phyloP scores from a whole-genome alignment of 2,888 invertebrate species.

The Dynastes grantii region DNA sequence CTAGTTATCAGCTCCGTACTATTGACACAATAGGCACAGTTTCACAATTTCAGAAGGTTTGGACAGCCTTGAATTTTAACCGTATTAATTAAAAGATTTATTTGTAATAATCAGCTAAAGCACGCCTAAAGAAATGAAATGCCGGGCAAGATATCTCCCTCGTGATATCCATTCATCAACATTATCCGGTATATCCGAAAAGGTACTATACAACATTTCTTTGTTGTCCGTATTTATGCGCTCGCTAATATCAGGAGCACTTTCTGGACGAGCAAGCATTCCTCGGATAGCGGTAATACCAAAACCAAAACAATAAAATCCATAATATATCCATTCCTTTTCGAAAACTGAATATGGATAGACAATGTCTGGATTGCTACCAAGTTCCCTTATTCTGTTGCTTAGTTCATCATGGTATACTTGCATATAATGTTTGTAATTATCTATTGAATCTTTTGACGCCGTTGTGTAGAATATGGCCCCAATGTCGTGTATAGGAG shows the following conservation, averaged over 20 bases:
- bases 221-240: background rate
- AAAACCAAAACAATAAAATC: conserved; percentile 1
- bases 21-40: too few species aligned
- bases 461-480: conserved; percentile 14
- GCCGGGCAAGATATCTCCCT: conserved; percentile 2
- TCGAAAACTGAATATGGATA: conserved; percentile 24
- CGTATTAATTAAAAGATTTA: too few species aligned
- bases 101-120: background rate
- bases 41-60: too few species aligned
- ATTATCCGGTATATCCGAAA: background rate
- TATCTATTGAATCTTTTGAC: conserved; percentile 1
- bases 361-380: conserved; percentile 22
- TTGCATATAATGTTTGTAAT: conserved; percentile 19
- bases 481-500: conserved; percentile 22
- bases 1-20: too few species aligned
- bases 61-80: too few species aligned
- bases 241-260: background rate
- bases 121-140: conserved; percentile 1
- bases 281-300: background rate
- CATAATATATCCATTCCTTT: conserved; percentile 18
- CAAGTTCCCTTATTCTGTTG: conserved; percentile 22
- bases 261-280: background rate
- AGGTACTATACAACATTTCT: background rate
- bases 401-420: conserved; percentile 15
- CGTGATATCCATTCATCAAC: conserved; percentile 8